Evolutionary conservation across 1,140 invertebrate genomes (phyloP), one percentile per base, ranked within the genome.

Genomic region (Cherax destructor): DNA sequence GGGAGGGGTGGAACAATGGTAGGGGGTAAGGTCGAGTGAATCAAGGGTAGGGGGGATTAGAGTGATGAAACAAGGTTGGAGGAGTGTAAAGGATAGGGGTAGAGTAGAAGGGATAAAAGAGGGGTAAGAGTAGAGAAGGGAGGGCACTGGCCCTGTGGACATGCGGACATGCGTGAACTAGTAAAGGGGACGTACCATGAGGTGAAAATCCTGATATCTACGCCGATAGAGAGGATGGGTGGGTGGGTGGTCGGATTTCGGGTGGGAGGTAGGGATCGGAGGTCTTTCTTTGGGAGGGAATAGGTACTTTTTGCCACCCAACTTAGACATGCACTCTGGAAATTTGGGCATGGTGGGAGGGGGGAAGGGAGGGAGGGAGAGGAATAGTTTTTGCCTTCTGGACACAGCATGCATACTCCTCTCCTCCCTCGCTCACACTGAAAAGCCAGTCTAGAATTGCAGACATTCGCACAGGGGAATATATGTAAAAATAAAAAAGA

Each of bases 101-200:
- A 41, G 30, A 41, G 2, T 41, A 41, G 30, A 41, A 41, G 30
- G 30, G 30, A 41, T 41, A 41, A 1, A 41, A 41, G 30, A 41
- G 30, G 30, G 30, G 30, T 41, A 41, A 41, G 30, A 41, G 30
- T 41, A 41, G 1, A 13, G 52, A 10, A 56, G 4, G 52, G 52
- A 7, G 11, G 52, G 52, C 6, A 52, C 30, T 30, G 59, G 61
- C 59, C 24, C 81, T 69, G 59, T 69, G 81, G 81, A 83, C 81
- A 83, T 69, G 59, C 81, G 81, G 81, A 83, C 81, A 83, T 83
- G 81, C 81, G 41, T 83, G 81, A 56, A 83, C 52, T 52, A 83
- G 81, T 83, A 83, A 83, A 83, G 81, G 81, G 59, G 81, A 83
- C 13, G 59, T 69, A 69, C 65, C 59, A 83, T 83, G 81, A n/a